Conservation (phyloP, 1,140 invertebrate species). For the Magallana ariakensis region DNA sequence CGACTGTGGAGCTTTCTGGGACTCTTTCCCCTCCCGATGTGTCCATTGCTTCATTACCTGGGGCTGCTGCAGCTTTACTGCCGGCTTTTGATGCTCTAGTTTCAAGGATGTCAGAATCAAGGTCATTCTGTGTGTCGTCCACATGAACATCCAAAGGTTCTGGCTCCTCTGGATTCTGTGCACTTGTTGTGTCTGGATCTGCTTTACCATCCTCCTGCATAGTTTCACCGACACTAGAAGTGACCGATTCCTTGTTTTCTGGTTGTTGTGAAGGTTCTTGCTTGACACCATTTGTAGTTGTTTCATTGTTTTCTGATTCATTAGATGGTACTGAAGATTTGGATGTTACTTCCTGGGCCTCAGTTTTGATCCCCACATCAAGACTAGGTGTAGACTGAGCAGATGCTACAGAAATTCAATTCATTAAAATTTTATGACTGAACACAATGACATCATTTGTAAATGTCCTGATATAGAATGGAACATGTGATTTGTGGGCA, state of each 20-base stretch:
- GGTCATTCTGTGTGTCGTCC: slow-evolving; percentile 77
- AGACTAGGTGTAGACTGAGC: slow-evolving; percentile 36
- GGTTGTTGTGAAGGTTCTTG: not conserved
- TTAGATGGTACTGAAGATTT: not conserved
- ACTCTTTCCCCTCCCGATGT: slow-evolving; percentile 43
- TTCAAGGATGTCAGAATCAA: slow-evolving; percentile 74
- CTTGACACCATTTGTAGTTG: not conserved
- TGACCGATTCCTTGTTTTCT: not conserved
- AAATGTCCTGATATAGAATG: slow-evolving; percentile 31
- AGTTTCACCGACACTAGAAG: not conserved
- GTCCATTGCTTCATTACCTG: slow-evolving; percentile 33
- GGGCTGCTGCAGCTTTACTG: slow-evolving; percentile 31
- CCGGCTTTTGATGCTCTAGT: slow-evolving; percentile 7
- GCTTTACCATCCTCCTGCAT: not conserved
- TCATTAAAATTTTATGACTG: slow-evolving; percentile 34
- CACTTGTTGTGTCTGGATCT: slow-evolving; percentile 30
- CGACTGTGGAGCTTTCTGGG: not conserved
- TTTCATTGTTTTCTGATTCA: not conserved
- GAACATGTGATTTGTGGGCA: slow-evolving; percentile 29
- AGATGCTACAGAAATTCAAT: slow-evolving; percentile 70
- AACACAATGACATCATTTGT: slow-evolving; percentile 3
- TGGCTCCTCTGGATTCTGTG: slow-evolving; percentile 55
- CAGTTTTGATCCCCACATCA: slow-evolving; percentile 13
- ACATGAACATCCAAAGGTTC: slow-evolving; percentile 77
- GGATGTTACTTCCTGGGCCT: slow-evolving; percentile 16